Conservation (phyloP, 2,113 vertebrate species). For the Typhlomys cinereus region DNA sequence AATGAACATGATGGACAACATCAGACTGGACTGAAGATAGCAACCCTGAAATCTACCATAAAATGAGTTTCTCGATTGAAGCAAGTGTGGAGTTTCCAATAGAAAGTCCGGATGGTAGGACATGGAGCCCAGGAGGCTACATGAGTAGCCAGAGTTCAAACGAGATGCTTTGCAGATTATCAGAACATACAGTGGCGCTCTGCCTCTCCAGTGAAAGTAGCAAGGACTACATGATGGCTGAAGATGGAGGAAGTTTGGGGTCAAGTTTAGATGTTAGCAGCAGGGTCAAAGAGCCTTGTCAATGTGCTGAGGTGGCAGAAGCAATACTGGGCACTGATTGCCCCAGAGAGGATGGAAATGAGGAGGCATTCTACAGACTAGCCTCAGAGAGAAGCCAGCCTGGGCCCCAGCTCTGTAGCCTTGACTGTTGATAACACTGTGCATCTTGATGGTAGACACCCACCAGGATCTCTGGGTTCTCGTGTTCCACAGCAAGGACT, state of each 20-base stretch:
- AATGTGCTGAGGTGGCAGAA: neutral
- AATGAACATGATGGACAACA: neutral
- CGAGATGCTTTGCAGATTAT: neutral
- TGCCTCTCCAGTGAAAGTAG: neutral
- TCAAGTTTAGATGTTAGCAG: neutral
- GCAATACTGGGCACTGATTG: neutral
- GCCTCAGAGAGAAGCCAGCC: neutral
- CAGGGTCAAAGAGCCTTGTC: too few relatives aligned
- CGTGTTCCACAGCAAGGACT: neutral
- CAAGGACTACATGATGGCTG: neutral
- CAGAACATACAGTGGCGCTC: neutral
- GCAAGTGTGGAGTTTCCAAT: neutral
- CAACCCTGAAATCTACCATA: neutral
- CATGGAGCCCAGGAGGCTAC: neutral
- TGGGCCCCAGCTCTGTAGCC: neutral
- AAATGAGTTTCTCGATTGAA: neutral
- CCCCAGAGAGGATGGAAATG: neutral
- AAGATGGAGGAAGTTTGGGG: neutral
- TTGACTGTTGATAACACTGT: neutral
- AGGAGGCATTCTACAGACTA: neutral
- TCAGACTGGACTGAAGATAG: neutral
- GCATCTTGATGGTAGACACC: too few relatives aligned
- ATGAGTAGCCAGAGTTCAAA: neutral
- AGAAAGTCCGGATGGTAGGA: neutral
- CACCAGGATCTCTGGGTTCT: neutral